Conservation (phyloP, 1,140 invertebrate species). For the Portunus trituberculatus region DNA sequence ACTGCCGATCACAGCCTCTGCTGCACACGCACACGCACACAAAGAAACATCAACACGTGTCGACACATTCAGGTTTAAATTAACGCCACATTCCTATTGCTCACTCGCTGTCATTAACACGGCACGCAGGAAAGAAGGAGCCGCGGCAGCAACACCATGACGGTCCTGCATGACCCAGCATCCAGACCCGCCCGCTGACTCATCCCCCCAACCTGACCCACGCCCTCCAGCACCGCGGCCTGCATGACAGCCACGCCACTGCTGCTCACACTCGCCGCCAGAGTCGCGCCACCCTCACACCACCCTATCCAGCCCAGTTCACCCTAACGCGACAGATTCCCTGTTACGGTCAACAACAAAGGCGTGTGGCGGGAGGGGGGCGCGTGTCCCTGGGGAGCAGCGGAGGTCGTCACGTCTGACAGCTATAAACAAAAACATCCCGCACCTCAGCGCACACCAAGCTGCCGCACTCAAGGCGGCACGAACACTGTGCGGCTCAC, state of each 20-base stretch:
- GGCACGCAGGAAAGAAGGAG: neutral
- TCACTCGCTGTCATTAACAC: too few species aligned
- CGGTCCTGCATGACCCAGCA: neutral
- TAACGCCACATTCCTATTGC: neutral
- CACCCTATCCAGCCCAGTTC: neutral
- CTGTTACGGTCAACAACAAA: neutral
- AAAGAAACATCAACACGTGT: neutral
- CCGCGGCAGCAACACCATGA: neutral
- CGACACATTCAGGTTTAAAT: neutral
- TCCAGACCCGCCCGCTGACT: neutral
- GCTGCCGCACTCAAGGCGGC: neutral
- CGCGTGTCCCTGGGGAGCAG: neutral
- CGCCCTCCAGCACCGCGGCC: neutral
- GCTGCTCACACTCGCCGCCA: neutral
- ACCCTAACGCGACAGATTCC: neutral
- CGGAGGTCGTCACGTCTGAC: neutral
- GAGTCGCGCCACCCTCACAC: neutral
- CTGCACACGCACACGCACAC: neutral
- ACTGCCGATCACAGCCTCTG: neutral
- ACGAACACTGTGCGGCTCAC: neutral
- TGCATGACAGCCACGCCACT: neutral
- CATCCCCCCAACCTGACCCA: neutral
- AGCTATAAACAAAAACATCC: neutral
- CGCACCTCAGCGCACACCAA: neutral
- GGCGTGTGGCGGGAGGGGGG: neutral